Evolutionary conservation across 2,888 invertebrate species (phyloP).

Genomic region (Pseudoips prasinana): DNA sequence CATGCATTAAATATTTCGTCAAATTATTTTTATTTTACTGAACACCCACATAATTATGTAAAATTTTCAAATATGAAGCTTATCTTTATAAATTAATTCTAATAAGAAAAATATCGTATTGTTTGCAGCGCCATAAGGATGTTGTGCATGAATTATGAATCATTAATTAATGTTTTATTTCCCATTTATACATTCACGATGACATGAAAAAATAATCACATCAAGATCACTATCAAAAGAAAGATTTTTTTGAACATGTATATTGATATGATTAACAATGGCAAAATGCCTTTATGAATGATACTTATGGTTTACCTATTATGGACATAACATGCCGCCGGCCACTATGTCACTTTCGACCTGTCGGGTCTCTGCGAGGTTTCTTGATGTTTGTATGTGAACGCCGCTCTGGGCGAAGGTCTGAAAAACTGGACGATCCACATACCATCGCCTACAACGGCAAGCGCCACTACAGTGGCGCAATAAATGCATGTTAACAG

Average conservation of each 20-base stretch:
- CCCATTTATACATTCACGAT: conserved; percentile 29
- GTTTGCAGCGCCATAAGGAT: conserved; percentile 6
- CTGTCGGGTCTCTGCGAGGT: conserved; percentile 68
- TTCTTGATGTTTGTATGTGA: conserved; percentile 68
- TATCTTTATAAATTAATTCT: too few species aligned
- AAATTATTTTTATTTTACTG: too few species aligned
- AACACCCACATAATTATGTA: too few species aligned
- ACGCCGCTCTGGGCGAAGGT: conserved; percentile 78
- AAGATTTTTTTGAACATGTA: conserved; percentile 36
- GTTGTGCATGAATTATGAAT: conserved; percentile 9
- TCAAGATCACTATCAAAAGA: conserved; percentile 41
- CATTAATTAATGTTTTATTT: conserved; percentile 9
- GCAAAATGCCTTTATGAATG: conserved; percentile 76
- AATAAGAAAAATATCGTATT: too few species aligned
- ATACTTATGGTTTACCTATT: conserved; percentile 82
- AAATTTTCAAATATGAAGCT: too few species aligned
- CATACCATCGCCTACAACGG: conserved; percentile 80
- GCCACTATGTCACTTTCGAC: conserved; percentile 74
- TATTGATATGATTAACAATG: conserved; percentile 60
- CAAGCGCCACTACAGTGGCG: conserved; percentile 70
- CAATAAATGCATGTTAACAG: conserved; percentile 60
- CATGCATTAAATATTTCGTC: too few species aligned
- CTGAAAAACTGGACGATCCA: conserved; percentile 83
- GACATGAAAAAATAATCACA: conserved; percentile 64
- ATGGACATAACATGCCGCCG: conserved; percentile 72